A percentile compares a stretch with the other conserved stretches of the same genome.
Conservation (phyloP, 2,113 vertebrate genomes). For the Poeciliopsis turrubarensis region DNA sequence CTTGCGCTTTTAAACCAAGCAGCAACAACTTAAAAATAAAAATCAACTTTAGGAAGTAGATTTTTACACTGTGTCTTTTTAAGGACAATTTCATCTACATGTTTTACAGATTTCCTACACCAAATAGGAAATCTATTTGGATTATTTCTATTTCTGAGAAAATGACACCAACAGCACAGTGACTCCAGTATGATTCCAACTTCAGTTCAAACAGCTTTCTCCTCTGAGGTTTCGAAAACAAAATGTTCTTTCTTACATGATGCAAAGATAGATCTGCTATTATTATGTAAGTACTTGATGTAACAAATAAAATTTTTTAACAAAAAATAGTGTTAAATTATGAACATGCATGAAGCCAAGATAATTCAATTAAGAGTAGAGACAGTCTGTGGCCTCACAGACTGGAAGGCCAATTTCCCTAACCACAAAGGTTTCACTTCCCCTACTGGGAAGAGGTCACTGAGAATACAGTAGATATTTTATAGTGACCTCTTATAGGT, state of each 20-base stretch:
- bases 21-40: neutral
- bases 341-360: neutral
- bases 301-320: neutral
- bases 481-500: neutral
- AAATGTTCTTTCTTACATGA: neutral
- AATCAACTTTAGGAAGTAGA: neutral
- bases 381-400: neutral
- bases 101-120: constrained; percentile 33
- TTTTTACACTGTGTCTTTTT: no score
- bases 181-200: neutral
- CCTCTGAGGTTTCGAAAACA: constrained; percentile 7
- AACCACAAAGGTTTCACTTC: constrained; percentile 32
- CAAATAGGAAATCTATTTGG: no score
- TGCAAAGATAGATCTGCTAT: neutral
- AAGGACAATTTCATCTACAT: neutral
- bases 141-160: no score
- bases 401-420: neutral
- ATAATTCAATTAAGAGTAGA: neutral
- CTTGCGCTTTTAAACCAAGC: no score
- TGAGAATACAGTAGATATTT: neutral
- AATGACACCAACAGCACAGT: neutral
- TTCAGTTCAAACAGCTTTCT: neutral
- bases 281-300: neutral
- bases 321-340: neutral
- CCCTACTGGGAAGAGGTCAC: neutral